Evolutionary conservation across 2,797 vertebrate genomes (phyloP), one percentile per base, ranked within the genome.

Genomic region (Coccyzus lansbergi): DNA sequence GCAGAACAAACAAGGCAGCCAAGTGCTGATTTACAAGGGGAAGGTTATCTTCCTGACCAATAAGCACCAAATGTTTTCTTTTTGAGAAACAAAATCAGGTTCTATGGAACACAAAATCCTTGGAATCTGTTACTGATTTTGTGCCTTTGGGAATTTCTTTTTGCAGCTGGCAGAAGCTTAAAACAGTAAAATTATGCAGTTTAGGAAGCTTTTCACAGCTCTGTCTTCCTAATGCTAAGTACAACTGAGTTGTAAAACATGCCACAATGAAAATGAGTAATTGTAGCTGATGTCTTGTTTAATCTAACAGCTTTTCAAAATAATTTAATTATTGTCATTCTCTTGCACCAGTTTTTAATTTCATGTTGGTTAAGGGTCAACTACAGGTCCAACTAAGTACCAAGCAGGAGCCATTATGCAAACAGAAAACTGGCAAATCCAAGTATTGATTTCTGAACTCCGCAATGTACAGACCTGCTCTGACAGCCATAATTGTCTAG

Each of bases 61-160:
- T 87, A 85, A 83, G 48, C 58, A 89, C 81, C 82, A 87, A 96
- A 88, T 92, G 90, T 92, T 96, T 92, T 89, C 62, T 4, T 75
- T 94, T 86, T 86, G 74, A 93, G 83, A 86, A 95, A 91, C 36
- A 83, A 58, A 92, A 95, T 92, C 80, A 75, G 68, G 93, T 89
- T 89, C 67, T 90, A 44, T 63, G 90, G 89, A 90, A 95, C 86
- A 94, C 87, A 95, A 96, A 95, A 92, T 90, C 85, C 94, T 89
- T 94, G 84, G 72, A 96, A 96, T 74, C 84, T 96, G 82, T 63
- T 93, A 91, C n/a, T 90, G 67, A 83, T 94, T 94, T 96, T 85
- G 92, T 95, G 86, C 64, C 75, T 91, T 84, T 3, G 8, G 58
- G 78, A 86, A 76, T 94, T 79, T 93, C 70, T 88, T 94, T 86